Evolutionary conservation across 2,797 vertebrate genomes (phyloP).

Genomic region (Rhinoraja longicauda): DNA sequence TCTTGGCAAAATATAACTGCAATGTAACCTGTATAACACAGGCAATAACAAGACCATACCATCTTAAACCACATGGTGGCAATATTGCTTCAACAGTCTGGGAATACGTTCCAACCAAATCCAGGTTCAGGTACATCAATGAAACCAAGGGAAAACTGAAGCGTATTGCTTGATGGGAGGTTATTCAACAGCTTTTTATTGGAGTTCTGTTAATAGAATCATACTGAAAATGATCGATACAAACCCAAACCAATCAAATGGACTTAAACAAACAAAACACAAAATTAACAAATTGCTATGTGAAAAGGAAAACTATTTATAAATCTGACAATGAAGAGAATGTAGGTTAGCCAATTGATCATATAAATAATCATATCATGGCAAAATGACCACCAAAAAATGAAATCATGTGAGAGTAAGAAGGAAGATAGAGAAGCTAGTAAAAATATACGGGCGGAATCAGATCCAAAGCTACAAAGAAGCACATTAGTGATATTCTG

Average conservation of each 20-base stretch:
- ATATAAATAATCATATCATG: neutral
- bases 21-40: neutral
- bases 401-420: neutral
- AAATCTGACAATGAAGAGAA: neutral
- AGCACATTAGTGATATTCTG: neutral
- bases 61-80: slow-evolving; percentile 23
- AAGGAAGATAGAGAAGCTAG: neutral
- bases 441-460: neutral
- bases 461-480: neutral
- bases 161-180: neutral
- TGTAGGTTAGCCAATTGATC: neutral
- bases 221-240: neutral
- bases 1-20: neutral
- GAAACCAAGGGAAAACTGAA: neutral
- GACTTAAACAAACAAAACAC: neutral
- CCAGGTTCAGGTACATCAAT: neutral
- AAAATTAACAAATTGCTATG: neutral
- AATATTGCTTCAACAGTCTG: neutral
- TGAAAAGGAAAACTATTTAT: neutral
- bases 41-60: neutral
- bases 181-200: neutral
- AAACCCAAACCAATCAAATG: neutral
- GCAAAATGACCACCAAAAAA: neutral
- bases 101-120: neutral
- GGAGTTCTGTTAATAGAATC: neutral